Conservation (phyloP, 2,888 invertebrate genomes). For the Cantharis rufa region DNA sequence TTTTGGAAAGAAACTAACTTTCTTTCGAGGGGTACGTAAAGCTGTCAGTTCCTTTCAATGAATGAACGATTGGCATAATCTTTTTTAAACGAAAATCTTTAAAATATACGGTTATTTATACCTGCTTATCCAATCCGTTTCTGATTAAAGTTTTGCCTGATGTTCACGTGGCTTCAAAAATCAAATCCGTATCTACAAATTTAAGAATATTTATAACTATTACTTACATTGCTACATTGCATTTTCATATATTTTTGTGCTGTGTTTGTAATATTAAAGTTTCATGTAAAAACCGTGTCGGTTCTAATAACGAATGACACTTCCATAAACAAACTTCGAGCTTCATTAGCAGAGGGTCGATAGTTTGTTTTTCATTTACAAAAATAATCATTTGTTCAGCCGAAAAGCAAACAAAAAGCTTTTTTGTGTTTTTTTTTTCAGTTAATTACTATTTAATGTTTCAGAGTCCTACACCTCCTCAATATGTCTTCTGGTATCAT, state of each 20-base stretch:
- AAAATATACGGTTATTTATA: too few relatives aligned
- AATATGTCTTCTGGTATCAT: slow-evolving; percentile 95
- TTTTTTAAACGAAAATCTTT: too few relatives aligned
- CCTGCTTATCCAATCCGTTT: too few relatives aligned
- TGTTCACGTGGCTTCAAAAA: too few relatives aligned
- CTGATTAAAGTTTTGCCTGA: too few relatives aligned
- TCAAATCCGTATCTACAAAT: too few relatives aligned
- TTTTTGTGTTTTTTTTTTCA: not conserved
- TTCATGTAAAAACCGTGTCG: not conserved
- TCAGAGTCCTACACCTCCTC: slow-evolving; percentile 89
- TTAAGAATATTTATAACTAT: too few relatives aligned
- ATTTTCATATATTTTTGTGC: not conserved
- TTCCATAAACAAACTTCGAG: not conserved
- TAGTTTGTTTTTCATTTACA: not conserved
- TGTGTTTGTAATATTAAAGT: not conserved
- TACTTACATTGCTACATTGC: too few relatives aligned
- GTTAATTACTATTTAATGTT: slow-evolving; percentile 44
- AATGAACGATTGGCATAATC: too few relatives aligned
- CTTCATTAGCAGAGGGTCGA: not conserved
- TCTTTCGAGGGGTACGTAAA: too few relatives aligned
- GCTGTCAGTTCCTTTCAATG: too few relatives aligned
- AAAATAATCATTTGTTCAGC: not conserved
- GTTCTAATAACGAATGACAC: not conserved
- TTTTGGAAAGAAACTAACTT: too few relatives aligned
- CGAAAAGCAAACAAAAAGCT: not conserved